Percentiles rank a stretch among this genome's conserved stretches.
Conservation (phyloP, 2,113 vertebrate species). For the Paramormyrops kingsleyae region DNA sequence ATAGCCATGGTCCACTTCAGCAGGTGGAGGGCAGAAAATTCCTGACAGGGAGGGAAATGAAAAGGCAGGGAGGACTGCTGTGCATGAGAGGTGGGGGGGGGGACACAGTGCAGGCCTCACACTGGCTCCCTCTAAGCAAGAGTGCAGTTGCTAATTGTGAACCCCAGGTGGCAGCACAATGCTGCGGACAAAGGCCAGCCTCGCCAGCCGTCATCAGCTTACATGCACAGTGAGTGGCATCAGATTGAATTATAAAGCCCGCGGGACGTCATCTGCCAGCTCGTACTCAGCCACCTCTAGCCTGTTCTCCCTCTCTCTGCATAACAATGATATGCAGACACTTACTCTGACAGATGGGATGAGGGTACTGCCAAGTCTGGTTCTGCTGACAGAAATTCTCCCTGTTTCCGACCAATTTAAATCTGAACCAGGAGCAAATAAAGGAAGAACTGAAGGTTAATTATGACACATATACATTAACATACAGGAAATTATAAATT, state of each 20-base stretch:
- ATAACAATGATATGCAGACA: constrained; percentile 18
- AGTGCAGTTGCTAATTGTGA: not conserved
- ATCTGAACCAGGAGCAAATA: constrained; percentile 42
- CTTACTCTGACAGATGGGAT: constrained; percentile 66
- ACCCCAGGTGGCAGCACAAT: constrained; percentile 52
- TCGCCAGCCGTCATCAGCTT: not conserved
- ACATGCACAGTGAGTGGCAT: not conserved
- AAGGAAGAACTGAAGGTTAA: constrained; percentile 14
- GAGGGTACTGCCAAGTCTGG: constrained; percentile 62
- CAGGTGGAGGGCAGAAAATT: constrained; percentile 59
- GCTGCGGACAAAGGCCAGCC: constrained; percentile 8
- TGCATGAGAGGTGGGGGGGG: not conserved
- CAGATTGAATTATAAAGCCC: not conserved
- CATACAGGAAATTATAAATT: not conserved
- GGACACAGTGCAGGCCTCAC: not conserved
- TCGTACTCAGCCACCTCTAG: not conserved
- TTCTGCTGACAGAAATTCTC: constrained; percentile 62
- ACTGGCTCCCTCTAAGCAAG: not conserved
- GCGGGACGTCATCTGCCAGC: not conserved
- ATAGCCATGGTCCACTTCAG: constrained; percentile 57
- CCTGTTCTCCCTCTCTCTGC: not conserved
- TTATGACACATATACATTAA: not conserved
- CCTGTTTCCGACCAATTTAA: constrained; percentile 53
- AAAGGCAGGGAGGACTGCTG: not conserved
- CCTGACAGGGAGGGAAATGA: constrained; percentile 32